Evolutionary conservation across 2,888 invertebrate genomes (phyloP), one percentile per base, ranked within the genome.

Genomic region (Drosophila seclusa): DNA sequence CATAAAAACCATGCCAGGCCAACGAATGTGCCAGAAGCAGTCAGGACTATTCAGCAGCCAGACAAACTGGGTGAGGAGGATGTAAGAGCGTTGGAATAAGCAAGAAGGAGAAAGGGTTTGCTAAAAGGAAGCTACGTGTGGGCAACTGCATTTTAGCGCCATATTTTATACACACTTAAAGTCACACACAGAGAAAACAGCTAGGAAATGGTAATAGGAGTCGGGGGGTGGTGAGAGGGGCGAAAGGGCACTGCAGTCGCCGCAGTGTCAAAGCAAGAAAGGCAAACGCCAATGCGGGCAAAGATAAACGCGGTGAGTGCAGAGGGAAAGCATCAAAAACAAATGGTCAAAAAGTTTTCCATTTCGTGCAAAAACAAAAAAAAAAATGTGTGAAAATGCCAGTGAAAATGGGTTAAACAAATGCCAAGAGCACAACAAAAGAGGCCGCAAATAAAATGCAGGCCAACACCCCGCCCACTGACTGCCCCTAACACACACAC

Each of bases 141-240:
- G 63, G 76, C 67, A 70, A 87, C 83, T 85, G 90, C 90, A 89
- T 89, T 85, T 85, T 87, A 85, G 90, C 85, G 85, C 85, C 82
- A 85, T 85, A 85, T 85, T 85, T 85, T 85, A 85, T 88, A 87
- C 90, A 89, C 82, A 87, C 85, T 89, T 85, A 89, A 85, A 89
- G 90, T 85, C 85, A 85, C 82, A 89, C 75, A 87, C 88, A 89
- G 83, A 61, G 82, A 59, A 52, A 70, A 32, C 38, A 45, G 67
- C 67, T 45, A 29, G 54, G 54, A 45, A 50, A 49, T 62, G 42
- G 45, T 45, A 58, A 36, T 34, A 36, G 24, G 34, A 54, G 48
- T 36, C 24, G 29, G 27, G 5, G 40, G 11, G 29, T 24, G 32
- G 11, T 16, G 45, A 31, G 16, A 31, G 49, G 11, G 27, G 45